Evolutionary conservation across 2,888 invertebrate genomes (phyloP), one percentile per base, ranked within the genome.

Genomic region (Ophion ventricosus): DNA sequence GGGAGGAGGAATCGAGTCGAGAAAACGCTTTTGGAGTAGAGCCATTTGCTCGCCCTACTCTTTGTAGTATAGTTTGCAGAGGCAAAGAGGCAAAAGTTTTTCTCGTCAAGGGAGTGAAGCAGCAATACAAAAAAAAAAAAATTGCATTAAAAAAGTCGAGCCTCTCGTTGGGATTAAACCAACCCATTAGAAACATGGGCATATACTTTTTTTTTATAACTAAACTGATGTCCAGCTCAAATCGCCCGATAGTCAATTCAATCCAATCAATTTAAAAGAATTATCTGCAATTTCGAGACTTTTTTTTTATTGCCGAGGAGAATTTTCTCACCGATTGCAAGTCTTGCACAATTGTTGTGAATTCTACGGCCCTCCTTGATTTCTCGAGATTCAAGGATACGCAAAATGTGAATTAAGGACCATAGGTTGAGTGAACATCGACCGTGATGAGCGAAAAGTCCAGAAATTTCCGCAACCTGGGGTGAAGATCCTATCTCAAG

Each of bases 111-210:
- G 88, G 91, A 91, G 89, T 89, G 88, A 89, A 88, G 83, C 83
- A 85, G 88, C 88, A 17, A n/a, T 56, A 91, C 91, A 90, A 90
- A 91, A 90, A 64, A 66, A 90, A 90, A 85, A 90, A 91, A 92
- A 92, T 92, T 92, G 92, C 92, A 92, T 91, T 91, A 92, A 91
- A 91, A 92, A 92, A 92, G 90, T 92, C 90, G 89, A 86, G 91
- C 89, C 90, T 83, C 84, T 83, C 78, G 82, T 87, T 79, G 72
- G 57, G 57, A 23, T n/a, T 26, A 69, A 61, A 80, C 76, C 1
- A 20, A 57, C 10, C 20, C 49, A 14, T 17, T 49, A 17, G 17
- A 49, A 49, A 49, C 17, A 49, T 14, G 17, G 17, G 23, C 20
- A 8, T 23, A 11, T 7, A 23, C 20, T 17, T 3, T 7, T 10